These are phyloP conservation scores for Chamaea fasciata DNA, from an alignment of 2,113 vertebrate species.

Conservation along the genomic window DNA sequence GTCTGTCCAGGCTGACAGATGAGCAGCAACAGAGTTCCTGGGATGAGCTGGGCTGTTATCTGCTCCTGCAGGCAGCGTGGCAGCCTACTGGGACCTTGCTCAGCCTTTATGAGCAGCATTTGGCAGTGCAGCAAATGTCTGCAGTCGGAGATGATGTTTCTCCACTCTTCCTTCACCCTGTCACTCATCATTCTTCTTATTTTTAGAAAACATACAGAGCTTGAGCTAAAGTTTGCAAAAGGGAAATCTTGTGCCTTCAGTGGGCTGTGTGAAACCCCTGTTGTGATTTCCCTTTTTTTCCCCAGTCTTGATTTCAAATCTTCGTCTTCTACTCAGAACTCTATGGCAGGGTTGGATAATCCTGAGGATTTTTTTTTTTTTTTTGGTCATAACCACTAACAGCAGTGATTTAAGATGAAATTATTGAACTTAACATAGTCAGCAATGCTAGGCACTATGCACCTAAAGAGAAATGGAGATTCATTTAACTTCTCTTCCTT, in stretches of 20 bases:
- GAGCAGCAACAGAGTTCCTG: neutral
- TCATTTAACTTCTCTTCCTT: neutral
- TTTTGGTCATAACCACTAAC: neutral
- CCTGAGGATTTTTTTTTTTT: neutral
- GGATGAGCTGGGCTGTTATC: fast-evolving
- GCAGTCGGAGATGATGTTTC: neutral
- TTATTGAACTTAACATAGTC: neutral
- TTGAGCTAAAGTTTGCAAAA: neutral
- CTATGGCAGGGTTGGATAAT: neutral
- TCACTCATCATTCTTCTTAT: neutral
- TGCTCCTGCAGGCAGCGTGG: neutral
- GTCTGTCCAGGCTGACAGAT: neutral
- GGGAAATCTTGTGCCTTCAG: neutral
- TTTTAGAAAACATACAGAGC: neutral
- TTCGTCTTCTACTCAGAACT: neutral
- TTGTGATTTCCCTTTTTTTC: neutral
- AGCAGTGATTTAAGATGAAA: neutral
- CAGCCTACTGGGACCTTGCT: neutral
- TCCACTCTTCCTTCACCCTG: neutral
- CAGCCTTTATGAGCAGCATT: neutral
- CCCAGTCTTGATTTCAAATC: neutral
- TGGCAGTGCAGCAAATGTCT: neutral
- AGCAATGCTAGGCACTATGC: neutral
- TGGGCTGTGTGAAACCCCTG: neutral
- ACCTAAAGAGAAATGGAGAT: neutral